Conservation (phyloP, 2,113 vertebrate genomes). For the Podarcis cretensis region DNA sequence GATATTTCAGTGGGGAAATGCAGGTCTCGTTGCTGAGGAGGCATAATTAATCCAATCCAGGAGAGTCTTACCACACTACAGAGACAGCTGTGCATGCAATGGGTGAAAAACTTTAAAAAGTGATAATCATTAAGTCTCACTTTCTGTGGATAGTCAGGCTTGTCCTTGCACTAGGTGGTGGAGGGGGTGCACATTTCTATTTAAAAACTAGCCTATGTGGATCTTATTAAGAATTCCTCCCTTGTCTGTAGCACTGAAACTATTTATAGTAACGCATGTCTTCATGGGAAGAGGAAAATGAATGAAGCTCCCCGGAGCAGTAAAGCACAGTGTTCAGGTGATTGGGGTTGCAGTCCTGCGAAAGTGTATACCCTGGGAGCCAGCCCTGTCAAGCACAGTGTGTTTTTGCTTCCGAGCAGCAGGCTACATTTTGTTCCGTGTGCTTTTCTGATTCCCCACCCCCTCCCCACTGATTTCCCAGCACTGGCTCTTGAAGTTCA, state of each 20-base stretch:
- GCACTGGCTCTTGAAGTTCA: background rate
- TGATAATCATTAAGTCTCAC: background rate
- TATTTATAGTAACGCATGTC: constrained; percentile 57
- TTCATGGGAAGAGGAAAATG: constrained; percentile 49
- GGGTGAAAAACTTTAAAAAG: background rate
- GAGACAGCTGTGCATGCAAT: background rate
- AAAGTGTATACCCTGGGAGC: background rate
- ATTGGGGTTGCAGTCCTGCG: background rate
- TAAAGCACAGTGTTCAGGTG: background rate
- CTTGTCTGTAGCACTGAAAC: constrained; percentile 17
- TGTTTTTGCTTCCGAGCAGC: background rate
- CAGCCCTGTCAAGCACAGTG: background rate
- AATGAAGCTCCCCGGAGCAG: constrained; percentile 44
- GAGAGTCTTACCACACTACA: too few relatives aligned
- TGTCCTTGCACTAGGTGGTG: background rate
- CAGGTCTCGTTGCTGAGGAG: background rate
- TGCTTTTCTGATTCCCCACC: background rate
- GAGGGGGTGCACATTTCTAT: constrained; percentile 30
- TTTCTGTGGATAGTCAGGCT: constrained; percentile 4
- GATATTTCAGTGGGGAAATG: background rate
- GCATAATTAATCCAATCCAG: background rate
- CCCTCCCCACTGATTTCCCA: background rate
- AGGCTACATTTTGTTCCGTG: background rate
- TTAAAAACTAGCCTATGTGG: constrained; percentile 34
- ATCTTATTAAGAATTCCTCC: constrained; percentile 35